Evolutionary conservation across 1,140 invertebrate genomes (phyloP), one percentile per base, ranked within the genome.

Genomic region (Zaprionus africanus): DNA sequence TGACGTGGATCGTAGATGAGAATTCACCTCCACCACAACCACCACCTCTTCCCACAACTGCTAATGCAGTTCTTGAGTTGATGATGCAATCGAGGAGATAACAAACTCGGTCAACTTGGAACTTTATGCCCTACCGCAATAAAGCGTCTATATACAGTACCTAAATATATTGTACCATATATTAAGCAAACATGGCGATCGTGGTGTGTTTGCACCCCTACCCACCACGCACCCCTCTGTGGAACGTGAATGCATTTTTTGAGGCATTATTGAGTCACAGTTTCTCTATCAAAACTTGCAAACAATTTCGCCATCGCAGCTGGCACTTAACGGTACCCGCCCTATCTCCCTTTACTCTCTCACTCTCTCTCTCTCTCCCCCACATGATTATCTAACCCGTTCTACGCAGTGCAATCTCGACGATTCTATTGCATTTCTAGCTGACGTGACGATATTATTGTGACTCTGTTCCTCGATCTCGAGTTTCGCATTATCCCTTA

Each of bases 71-170:
- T 43, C 41, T 43, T 17, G 5, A 43, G 31, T 34, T 58, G 24
- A 22, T 72, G 41, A 57, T 65, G 54, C 26, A 72, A 66, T 66
- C 15, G 34, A 11, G 1, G 38, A 53, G 62, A 66, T 72, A 66
- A 58, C 4, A 58, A 71, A 66, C 31, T 64, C 53, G 68, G 19
- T 15, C 51, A 64, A 15, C 54, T 46, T n/a, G 15, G 15, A 63
- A 69, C 22, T n/a, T 15, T 26, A 2, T 7, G 65, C 57, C 66
- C 66, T 69, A 61, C 66, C 66, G 46, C 66, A 69, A 69, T 12
- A 3, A 34, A 60, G 15, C 2, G 15, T 43, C 5, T 26, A 54
- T 26, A 54, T 15, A 56, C 26, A 22, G 9, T 38, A 38, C 36
- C 36, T 15, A 38, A 13, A 12, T n/a, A 5, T 46, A 17, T n/a